These are phyloP conservation scores for Solea solea DNA, from an alignment of 2,113 vertebrate genomes.

Conservation along the genomic window DNA sequence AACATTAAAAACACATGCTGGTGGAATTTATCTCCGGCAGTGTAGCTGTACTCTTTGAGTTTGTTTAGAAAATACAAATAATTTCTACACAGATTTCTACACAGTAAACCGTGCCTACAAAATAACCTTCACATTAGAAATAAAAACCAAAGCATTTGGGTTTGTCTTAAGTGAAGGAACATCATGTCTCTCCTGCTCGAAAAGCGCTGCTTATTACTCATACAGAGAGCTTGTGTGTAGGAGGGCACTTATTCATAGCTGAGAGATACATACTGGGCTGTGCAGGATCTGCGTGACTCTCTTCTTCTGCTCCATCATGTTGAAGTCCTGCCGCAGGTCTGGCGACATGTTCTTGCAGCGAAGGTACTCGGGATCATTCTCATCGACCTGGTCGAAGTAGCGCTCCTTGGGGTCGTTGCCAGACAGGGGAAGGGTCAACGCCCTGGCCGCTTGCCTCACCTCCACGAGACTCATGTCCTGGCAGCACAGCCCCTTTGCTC, in stretches of 20 bases:
- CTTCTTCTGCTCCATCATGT: conserved; percentile 98
- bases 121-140: conserved; percentile 1
- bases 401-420: conserved; percentile 88
- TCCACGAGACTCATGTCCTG: conserved; percentile 87
- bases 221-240: conserved; percentile 52
- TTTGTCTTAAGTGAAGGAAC: conserved; percentile 7
- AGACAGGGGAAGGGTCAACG: conserved; percentile 86
- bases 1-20: too few relatives aligned
- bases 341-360: conserved; percentile 91
- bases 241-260: conserved; percentile 33
- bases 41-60: not conserved
- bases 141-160: conserved; percentile 8
- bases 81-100: not conserved
- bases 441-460: conserved; percentile 83
- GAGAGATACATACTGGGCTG: conserved; percentile 89
- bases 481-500: conserved; percentile 17
- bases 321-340: conserved; percentile 96
- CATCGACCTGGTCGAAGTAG: conserved; percentile 87
- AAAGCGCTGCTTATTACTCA: conserved; percentile 51
- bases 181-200: conserved; percentile 22
- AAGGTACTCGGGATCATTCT: conserved; percentile 87
- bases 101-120: not conserved
- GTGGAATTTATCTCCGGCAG: too few relatives aligned
- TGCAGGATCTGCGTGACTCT: conserved; percentile 96
- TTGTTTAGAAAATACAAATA: not conserved